These are phyloP conservation scores for Podarcis cretensis DNA, from an alignment of 2,113 vertebrate species.

Conservation along the genomic window DNA sequence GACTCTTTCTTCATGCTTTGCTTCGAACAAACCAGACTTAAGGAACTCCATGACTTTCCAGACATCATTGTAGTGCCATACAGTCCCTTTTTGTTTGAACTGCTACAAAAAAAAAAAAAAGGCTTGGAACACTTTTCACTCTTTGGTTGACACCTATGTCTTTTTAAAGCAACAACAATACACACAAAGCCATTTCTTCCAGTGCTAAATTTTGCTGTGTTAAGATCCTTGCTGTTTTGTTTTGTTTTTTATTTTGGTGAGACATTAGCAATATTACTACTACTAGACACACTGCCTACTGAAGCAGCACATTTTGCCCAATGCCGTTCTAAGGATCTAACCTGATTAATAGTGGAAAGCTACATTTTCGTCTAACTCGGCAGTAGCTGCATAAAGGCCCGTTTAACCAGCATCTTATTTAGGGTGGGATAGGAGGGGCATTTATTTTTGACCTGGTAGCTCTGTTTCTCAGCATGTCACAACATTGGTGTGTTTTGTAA, in stretches of 20 bases:
- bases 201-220: slow-evolving; percentile 72
- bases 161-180: slow-evolving; percentile 74
- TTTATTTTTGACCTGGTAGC: slow-evolving; percentile 66
- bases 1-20: slow-evolving; percentile 77
- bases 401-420: slow-evolving; percentile 81
- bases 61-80: slow-evolving; percentile 74
- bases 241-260: slow-evolving; percentile 56
- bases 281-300: slow-evolving; percentile 80
- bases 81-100: slow-evolving; percentile 74
- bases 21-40: slow-evolving; percentile 75
- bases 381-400: slow-evolving; percentile 78
- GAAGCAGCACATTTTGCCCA: slow-evolving; percentile 78
- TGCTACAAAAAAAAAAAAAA: slow-evolving; percentile 75
- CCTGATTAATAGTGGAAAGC: slow-evolving; percentile 69
- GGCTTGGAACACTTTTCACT: slow-evolving; percentile 74
- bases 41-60: slow-evolving; percentile 71
- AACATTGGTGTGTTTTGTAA: slow-evolving; percentile 79
- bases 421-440: slow-evolving; percentile 57
- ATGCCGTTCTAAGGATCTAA: slow-evolving; percentile 68
- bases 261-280: slow-evolving; percentile 81
- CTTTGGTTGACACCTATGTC: slow-evolving; percentile 70
- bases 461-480: slow-evolving; percentile 73
- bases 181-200: slow-evolving; percentile 74
- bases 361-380: slow-evolving; percentile 72
- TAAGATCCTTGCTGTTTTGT: slow-evolving; percentile 73